These are phyloP conservation scores for Rousettus madagascariensis DNA, from an alignment of 2,797 vertebrate genomes.

Conservation along the genomic window DNA sequence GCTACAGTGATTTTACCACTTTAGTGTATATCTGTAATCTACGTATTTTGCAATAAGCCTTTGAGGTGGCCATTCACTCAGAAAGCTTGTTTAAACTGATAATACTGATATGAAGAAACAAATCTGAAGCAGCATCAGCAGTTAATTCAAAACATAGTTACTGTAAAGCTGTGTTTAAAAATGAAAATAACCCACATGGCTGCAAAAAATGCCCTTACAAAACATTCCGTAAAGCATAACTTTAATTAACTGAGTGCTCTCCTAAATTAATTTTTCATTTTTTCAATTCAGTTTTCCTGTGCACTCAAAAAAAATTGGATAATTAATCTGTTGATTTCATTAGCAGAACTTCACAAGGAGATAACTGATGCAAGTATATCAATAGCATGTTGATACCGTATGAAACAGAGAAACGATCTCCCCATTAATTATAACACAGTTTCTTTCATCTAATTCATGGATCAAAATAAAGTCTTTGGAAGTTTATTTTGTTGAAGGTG, in stretches of 20 bases:
- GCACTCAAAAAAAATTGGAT: not conserved
- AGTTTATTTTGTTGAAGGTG: not conserved
- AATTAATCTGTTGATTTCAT: not conserved
- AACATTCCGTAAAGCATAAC: not conserved
- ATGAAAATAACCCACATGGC: not conserved
- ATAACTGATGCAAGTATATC: not conserved
- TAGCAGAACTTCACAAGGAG: not conserved
- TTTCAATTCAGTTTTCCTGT: not conserved
- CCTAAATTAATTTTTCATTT: not conserved
- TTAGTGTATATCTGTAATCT: not conserved
- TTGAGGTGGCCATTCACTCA: not conserved
- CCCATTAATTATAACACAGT: not conserved
- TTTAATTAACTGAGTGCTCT: not conserved
- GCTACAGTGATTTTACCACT: not conserved
- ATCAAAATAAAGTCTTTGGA: not conserved
- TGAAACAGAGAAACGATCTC: not conserved
- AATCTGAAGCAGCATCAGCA: not conserved
- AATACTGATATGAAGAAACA: not conserved
- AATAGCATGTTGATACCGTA: not conserved
- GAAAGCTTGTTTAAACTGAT: not conserved
- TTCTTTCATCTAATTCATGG: not conserved
- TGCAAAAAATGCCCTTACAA: not conserved
- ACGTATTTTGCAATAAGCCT: not conserved
- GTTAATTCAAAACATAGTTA: conserved; percentile 8
- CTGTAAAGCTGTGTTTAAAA: not conserved